These are phyloP conservation scores for Vulpes lagopus DNA, from an alignment of 2,113 vertebrate genomes.

Conservation along the genomic window DNA sequence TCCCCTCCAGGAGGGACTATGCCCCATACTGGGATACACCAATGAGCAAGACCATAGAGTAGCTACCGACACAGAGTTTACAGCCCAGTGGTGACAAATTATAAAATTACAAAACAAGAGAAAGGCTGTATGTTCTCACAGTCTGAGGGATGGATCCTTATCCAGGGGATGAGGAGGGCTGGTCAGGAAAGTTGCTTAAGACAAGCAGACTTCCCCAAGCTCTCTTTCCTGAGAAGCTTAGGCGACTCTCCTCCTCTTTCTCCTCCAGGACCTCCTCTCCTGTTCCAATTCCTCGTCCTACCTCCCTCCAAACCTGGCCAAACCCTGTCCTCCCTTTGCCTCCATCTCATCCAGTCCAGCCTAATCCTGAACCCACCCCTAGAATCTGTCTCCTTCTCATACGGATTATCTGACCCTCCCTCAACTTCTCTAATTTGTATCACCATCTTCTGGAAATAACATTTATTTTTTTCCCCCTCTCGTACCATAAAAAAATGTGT, in stretches of 20 bases:
- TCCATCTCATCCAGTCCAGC: neutral
- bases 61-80: neutral
- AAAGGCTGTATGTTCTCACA: neutral
- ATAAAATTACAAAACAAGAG: neutral
- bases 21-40: fast-evolving
- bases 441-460: neutral
- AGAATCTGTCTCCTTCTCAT: neutral
- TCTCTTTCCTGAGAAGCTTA: neutral
- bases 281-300: neutral
- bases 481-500: neutral
- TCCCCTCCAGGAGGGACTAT: neutral
- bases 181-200: neutral
- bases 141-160: neutral
- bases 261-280: too few relatives aligned
- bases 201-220: neutral
- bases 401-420: neutral
- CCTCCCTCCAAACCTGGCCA: neutral
- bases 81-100: neutral
- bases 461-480: neutral
- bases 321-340: neutral
- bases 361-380: neutral
- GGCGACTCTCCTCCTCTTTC: neutral
- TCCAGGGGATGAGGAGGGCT: neutral
- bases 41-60: neutral
- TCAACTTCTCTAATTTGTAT: neutral